A percentile compares a stretch with the other conserved stretches of the same genome.
phyloP scores from a whole-genome alignment of 2,888 invertebrate species.

The Amblyjoppa fuscipennis region DNA sequence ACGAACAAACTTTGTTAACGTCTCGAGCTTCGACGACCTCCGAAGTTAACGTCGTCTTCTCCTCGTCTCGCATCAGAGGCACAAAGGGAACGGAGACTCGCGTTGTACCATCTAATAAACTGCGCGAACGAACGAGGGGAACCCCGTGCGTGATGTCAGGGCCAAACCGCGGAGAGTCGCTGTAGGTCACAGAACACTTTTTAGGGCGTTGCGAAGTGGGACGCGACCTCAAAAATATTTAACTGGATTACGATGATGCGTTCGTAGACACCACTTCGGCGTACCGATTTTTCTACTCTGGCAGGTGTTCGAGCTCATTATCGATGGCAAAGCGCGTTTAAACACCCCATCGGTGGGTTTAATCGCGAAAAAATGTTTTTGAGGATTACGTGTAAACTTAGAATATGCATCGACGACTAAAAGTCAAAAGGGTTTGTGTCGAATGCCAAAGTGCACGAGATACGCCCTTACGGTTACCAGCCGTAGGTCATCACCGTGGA shows the following conservation, averaged over 20 bases:
- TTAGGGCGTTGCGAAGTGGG: slow-evolving; percentile 71
- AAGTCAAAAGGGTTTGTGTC: too few species aligned
- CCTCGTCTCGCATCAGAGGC: slow-evolving; percentile 8
- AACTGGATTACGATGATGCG: slow-evolving; percentile 43
- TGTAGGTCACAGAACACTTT: slow-evolving; percentile 68
- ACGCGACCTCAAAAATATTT: slow-evolving; percentile 75
- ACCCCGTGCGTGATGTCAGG: slow-evolving; percentile 67
- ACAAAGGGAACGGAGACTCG: slow-evolving; percentile 26
- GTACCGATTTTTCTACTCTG: not conserved
- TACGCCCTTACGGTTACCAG: too few species aligned
- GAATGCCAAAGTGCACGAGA: too few species aligned
- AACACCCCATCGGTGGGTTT: not conserved
- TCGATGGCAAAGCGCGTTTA: not conserved
- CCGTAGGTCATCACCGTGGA: not conserved
- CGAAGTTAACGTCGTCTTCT: not conserved
- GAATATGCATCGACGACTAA: too few species aligned
- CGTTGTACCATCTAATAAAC: slow-evolving; percentile 27
- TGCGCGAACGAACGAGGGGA: slow-evolving; percentile 44
- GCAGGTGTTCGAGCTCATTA: too few species aligned
- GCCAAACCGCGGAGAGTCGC: slow-evolving; percentile 67
- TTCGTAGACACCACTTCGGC: not conserved
- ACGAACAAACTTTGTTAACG: slow-evolving; percentile 50
- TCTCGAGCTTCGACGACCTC: slow-evolving; percentile 18
- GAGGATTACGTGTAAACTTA: too few species aligned
- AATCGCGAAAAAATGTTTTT: not conserved